Evolutionary conservation across 2,797 vertebrate species (phyloP).

Genomic region (Lagorchestes hirsutus): DNA sequence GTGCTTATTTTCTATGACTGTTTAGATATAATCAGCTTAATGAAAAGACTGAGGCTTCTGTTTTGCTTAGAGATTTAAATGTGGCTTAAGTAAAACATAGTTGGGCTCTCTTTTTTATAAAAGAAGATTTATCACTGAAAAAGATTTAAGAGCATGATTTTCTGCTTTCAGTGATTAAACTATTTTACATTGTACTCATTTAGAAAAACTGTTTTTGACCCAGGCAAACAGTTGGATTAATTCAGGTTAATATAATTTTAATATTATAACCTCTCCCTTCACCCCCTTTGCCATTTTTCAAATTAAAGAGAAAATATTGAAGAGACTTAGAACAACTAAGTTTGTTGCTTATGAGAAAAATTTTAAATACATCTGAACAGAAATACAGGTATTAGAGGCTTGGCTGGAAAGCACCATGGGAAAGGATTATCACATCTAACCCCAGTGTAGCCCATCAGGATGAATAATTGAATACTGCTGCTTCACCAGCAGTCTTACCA

Average conservation of each 20-base stretch:
- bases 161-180: background rate
- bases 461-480: background rate
- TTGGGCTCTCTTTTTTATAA: constrained; percentile 56
- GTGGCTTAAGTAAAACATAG: constrained; percentile 60
- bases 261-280: background rate
- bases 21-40: constrained; percentile 72
- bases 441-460: background rate
- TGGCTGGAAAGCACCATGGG: background rate
- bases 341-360: background rate
- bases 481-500: background rate
- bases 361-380: background rate
- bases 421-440: background rate
- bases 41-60: constrained; percentile 75
- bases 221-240: constrained; percentile 36
- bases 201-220: constrained; percentile 35
- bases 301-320: background rate
- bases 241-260: constrained; percentile 19
- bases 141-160: constrained; percentile 27
- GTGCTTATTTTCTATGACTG: constrained; percentile 74
- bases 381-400: background rate
- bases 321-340: background rate
- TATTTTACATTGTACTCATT: constrained; percentile 35
- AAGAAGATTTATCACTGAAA: constrained; percentile 59
- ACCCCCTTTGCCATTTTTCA: background rate
- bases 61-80: constrained; percentile 71